Evolutionary conservation across 2,797 vertebrate genomes (phyloP).

Genomic region (Sternarchorhynchus goeldii): DNA sequence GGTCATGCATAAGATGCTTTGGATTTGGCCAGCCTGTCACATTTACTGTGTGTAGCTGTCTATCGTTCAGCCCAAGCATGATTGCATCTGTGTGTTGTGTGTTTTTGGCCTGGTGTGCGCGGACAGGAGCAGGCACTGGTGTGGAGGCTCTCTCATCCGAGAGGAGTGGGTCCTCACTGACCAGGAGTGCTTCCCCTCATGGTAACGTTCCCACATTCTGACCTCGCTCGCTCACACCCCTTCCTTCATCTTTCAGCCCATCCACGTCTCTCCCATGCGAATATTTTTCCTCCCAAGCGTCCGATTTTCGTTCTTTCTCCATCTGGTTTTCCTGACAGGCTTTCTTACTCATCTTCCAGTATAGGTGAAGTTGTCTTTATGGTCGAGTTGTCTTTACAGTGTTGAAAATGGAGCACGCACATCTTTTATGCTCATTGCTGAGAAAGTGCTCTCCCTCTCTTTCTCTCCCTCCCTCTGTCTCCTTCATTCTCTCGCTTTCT

Average conservation of each 20-base stretch:
- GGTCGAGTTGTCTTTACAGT: background rate
- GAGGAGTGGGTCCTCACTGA: slow-evolving; percentile 96
- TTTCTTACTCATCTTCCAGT: background rate
- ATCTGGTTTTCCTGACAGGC: background rate
- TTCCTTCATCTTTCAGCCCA: background rate
- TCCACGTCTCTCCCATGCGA: background rate
- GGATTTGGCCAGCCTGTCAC: too few relatives aligned
- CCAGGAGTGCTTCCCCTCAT: slow-evolving; percentile 93
- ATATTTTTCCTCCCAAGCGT: background rate
- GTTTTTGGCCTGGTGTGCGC: slow-evolving; percentile 20
- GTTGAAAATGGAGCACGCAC: background rate
- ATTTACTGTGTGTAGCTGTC: background rate
- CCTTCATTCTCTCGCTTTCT: slow-evolving; percentile 26
- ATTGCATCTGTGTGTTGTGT: background rate
- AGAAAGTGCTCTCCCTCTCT: background rate
- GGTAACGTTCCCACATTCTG: slow-evolving; percentile 64
- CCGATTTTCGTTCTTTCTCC: background rate
- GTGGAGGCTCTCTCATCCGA: slow-evolving; percentile 92
- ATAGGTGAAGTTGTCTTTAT: background rate
- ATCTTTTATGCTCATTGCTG: slow-evolving; percentile 11
- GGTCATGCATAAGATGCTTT: too few relatives aligned
- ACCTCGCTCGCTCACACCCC: background rate
- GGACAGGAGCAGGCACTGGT: slow-evolving; percentile 86
- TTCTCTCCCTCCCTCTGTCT: background rate
- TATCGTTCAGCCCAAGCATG: background rate